Evolutionary conservation across 2,113 vertebrate species (phyloP), one percentile per base, ranked within the genome.

Genomic region (Casuarius casuarius): DNA sequence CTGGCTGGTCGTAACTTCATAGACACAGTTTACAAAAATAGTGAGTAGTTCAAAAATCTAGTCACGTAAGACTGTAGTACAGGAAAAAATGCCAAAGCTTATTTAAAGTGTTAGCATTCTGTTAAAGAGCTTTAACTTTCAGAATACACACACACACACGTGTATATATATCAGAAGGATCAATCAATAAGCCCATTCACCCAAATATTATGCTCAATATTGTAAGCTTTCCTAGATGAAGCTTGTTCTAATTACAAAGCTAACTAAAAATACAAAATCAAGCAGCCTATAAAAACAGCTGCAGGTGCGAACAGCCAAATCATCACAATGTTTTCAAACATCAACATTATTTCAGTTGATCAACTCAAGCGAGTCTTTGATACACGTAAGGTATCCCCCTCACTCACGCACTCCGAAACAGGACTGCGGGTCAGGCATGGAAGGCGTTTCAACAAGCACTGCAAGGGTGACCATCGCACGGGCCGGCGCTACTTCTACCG

Each of bases 371-470:
- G 0, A 22, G 4, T 70, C 72, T 7, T 2, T 2, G 28, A 8
- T 0, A 54, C 65, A 29, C 54, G 21, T n/a, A 52, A 10, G 3
- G 2, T 48, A 16, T 38, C 2, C 28, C 75, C 67, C 38, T 12
- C 7, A 0, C 58, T 40, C 48, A 5, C 6, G 31, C 1, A 26
- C 4, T 3, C 10, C 3, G 1, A 19, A 5, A 5, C 1, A 0
- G 40, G 40, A 15, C 38, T 1, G 48, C 12, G 18, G 48, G 25
- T 19, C 26, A 0, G n/a, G 49, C 65, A 46, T 3, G 2, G 17
- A 28, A 3, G 74, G 10, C 18, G 12, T 29, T 8, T 40, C 62
- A 2, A 8, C 2, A 0, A 35, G 19, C 26, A 2, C 26, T 0
- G 14, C 35, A 2, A 1, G 4, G 3, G 65, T 2, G 4, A n/a